Evolutionary conservation across 1,140 invertebrate genomes (phyloP).

Genomic region (Mizuhopecten yessoensis): DNA sequence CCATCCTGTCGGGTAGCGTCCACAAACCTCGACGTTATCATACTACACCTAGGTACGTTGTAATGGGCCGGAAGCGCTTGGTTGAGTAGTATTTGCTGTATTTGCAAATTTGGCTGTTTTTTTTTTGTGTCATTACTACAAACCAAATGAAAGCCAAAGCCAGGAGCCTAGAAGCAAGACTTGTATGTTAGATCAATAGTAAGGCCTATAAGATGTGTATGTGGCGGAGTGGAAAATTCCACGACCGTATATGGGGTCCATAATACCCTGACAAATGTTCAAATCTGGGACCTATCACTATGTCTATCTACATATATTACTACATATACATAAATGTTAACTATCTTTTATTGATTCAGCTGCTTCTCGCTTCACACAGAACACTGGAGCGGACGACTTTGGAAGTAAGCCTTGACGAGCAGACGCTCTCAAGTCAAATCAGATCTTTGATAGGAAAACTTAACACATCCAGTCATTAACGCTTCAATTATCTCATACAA

Average conservation of each 20-base stretch:
- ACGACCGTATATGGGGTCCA: background rate
- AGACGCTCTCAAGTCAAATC: background rate
- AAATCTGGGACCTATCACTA: slow-evolving; percentile 23
- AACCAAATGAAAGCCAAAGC: background rate
- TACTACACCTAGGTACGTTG: background rate
- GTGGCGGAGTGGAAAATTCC: slow-evolving; percentile 6
- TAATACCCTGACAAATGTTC: slow-evolving; percentile 24
- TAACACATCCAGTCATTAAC: background rate
- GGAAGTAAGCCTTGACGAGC: background rate
- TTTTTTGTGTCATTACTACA: background rate
- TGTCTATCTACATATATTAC: slow-evolving; percentile 32
- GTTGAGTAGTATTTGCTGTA: background rate
- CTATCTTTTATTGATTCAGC: slow-evolving; percentile 29
- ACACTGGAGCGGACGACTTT: background rate
- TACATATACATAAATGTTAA: slow-evolving; percentile 27
- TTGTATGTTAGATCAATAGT: background rate
- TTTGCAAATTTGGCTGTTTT: slow-evolving; percentile 30
- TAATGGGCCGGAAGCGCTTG: background rate
- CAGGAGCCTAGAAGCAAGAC: background rate
- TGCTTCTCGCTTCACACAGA: background rate
- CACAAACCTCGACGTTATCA: background rate
- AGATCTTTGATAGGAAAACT: background rate
- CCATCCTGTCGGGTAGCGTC: background rate
- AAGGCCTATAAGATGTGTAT: background rate
- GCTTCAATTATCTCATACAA: no score